These are phyloP conservation scores for Thumatha senex DNA, from an alignment of 2,888 invertebrate species.

Conservation along the genomic window DNA sequence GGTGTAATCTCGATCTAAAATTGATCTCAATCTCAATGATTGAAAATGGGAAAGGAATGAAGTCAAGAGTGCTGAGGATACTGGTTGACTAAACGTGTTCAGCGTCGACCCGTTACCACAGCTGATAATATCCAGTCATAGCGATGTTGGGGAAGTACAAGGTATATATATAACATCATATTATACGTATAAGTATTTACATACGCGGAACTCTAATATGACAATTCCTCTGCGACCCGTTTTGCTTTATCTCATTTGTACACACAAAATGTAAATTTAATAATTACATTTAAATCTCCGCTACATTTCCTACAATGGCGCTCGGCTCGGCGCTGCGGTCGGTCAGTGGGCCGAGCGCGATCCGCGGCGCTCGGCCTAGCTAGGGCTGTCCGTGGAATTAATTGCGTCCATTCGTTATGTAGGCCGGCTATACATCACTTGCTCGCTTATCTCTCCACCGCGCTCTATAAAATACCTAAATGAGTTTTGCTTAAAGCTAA, in stretches of 20 bases:
- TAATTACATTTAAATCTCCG: not conserved
- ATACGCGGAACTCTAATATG: too few species aligned
- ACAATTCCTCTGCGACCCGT: not conserved
- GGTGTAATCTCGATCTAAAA: too few species aligned
- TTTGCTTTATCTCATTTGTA: not conserved
- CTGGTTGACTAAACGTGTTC: too few species aligned
- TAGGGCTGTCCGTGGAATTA: constrained; percentile 15
- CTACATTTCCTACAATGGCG: not conserved
- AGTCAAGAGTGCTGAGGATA: too few species aligned
- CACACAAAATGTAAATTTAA: not conserved
- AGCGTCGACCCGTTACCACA: too few species aligned
- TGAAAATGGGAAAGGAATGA: too few species aligned
- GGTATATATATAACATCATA: too few species aligned
- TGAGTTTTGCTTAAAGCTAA: constrained; percentile 3
- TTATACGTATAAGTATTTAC: too few species aligned
- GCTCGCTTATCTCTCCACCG: constrained; percentile 12
- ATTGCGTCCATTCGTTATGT: constrained; percentile 26
- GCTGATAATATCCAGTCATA: too few species aligned
- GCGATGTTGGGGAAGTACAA: too few species aligned
- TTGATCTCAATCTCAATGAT: too few species aligned
- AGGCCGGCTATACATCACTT: constrained; percentile 25
- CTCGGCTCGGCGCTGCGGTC: not conserved
- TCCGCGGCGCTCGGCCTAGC: not conserved
- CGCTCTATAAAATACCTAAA: not conserved
- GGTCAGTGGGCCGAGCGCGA: not conserved